Evolutionary conservation across 2,113 vertebrate species (phyloP).

Genomic region (Elanoides forficatus): DNA sequence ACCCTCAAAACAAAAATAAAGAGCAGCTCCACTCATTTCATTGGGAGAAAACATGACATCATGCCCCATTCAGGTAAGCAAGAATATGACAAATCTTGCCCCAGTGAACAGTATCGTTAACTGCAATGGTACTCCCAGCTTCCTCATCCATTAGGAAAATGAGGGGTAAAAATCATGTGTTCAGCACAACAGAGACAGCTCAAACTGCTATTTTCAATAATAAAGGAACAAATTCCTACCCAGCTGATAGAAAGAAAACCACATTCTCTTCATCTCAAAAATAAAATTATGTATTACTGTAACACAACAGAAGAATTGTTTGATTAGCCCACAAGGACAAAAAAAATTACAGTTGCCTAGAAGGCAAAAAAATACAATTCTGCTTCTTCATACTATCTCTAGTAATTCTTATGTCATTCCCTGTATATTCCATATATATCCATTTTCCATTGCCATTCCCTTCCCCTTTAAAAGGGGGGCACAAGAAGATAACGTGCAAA

Average conservation of each 20-base stretch:
- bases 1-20: background rate
- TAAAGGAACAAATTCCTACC: background rate
- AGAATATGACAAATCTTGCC: conserved; percentile 4
- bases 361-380: background rate
- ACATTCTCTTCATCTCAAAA: background rate
- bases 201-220: background rate
- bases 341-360: background rate
- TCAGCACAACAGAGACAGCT: background rate
- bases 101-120: background rate
- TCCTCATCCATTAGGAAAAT: background rate
- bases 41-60: conserved; percentile 26
- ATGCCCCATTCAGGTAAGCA: conserved; percentile 8
- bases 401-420: background rate
- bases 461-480: conserved; percentile 51
- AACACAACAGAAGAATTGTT: background rate
- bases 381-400: background rate
- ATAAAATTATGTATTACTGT: background rate
- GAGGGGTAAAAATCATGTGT: background rate
- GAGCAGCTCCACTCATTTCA: background rate
- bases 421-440: background rate
- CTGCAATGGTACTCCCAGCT: background rate
- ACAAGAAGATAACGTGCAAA: conserved; percentile 66
- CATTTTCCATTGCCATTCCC: background rate
- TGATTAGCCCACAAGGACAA: background rate
- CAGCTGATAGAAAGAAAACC: background rate